phyloP scores from a whole-genome alignment of 2,113 vertebrate species.

The Edolisoma coerulescens region DNA sequence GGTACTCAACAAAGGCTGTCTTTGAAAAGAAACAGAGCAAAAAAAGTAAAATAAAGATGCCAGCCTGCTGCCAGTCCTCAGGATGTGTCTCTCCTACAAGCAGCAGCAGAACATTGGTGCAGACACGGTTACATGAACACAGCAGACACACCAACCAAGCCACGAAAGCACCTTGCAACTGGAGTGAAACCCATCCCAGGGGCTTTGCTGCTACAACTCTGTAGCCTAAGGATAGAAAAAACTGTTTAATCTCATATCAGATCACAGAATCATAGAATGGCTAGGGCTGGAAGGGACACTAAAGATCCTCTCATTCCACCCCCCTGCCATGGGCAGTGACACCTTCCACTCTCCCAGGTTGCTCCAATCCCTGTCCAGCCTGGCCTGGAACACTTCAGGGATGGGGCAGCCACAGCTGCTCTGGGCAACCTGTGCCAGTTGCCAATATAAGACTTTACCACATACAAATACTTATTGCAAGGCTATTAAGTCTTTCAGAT shows the following conservation, averaged over 20 bases:
- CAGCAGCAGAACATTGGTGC: not conserved
- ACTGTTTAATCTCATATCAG: not conserved
- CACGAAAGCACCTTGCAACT: not conserved
- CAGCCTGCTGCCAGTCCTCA: not conserved
- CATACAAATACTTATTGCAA: not conserved
- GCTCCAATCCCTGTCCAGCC: not conserved
- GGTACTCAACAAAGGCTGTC: constrained; percentile 85
- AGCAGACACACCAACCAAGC: not conserved
- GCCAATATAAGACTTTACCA: not conserved
- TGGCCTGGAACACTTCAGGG: not conserved
- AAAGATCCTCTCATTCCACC: not conserved
- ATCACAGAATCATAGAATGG: not conserved
- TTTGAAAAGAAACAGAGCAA: constrained; percentile 54
- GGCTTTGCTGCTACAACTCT: not conserved
- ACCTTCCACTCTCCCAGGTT: not conserved
- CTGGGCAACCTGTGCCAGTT: not conserved
- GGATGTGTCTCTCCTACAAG: not conserved
- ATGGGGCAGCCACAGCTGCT: not conserved
- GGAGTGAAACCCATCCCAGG: not conserved
- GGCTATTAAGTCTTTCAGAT: not conserved
- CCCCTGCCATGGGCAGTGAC: not conserved
- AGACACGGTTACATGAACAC: not conserved
- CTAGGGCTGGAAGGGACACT: not conserved
- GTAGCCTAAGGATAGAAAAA: not conserved
- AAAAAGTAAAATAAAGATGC: not conserved